Conservation (phyloP, 2,797 vertebrate genomes). For the Scolopax rusticola region DNA sequence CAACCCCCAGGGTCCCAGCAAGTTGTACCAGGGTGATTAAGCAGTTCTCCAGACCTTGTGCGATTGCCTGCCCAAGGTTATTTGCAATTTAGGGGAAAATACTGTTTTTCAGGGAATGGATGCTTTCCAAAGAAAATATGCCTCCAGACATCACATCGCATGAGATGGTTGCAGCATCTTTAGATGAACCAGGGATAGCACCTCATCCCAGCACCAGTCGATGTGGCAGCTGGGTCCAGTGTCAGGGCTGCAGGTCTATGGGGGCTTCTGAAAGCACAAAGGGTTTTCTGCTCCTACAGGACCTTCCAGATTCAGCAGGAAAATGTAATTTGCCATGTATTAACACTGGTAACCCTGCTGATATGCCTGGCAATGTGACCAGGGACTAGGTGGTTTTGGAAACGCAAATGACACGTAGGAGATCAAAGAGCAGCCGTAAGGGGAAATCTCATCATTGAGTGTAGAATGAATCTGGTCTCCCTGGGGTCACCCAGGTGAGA, state of each 20-base stretch:
- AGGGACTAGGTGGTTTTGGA: not conserved
- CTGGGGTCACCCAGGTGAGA: not conserved
- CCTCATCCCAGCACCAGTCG: not conserved
- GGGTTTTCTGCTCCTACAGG: not conserved
- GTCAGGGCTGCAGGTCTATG: not conserved
- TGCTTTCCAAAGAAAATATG: not conserved
- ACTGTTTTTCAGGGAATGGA: not conserved
- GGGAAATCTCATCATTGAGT: not conserved
- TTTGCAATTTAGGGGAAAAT: not conserved
- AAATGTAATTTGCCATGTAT: not conserved
- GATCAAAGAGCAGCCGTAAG: not conserved
- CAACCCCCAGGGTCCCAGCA: not conserved
- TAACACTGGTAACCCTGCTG: not conserved
- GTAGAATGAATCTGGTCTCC: not conserved
- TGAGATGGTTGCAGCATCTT: not conserved
- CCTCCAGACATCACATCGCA: not conserved
- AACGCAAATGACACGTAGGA: not conserved
- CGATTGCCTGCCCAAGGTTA: not conserved
- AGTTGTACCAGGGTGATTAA: not conserved
- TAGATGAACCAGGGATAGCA: not conserved
- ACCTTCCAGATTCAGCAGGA: not conserved
- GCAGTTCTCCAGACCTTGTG: not conserved
- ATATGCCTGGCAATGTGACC: not conserved
- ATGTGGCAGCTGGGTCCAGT: not conserved
- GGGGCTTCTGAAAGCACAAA: not conserved